Percentiles rank a stretch among this genome's conserved stretches.
Conservation (phyloP, 2,113 vertebrate genomes). For the Lamprologus speciosus region DNA sequence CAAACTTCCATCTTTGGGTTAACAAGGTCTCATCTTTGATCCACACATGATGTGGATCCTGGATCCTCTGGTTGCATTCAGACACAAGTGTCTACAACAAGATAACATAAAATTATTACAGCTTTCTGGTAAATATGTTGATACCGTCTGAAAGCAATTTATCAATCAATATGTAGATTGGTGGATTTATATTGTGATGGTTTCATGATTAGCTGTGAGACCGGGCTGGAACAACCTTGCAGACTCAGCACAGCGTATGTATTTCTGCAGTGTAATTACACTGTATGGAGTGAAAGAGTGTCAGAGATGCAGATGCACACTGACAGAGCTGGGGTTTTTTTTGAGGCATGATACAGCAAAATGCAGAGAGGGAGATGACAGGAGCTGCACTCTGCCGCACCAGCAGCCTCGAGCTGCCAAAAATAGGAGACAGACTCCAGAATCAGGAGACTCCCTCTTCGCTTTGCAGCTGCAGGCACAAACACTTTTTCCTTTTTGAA, state of each 20-base stretch:
- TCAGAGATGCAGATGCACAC: background rate
- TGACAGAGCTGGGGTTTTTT: background rate
- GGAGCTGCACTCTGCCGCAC: conserved; percentile 11
- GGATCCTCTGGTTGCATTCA: background rate
- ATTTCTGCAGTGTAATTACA: background rate
- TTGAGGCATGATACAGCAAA: conserved; percentile 24
- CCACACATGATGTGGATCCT: background rate
- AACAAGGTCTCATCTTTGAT: background rate
- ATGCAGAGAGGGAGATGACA: background rate
- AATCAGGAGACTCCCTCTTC: background rate
- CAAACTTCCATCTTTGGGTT: background rate
- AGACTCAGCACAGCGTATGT: background rate
- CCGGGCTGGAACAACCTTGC: background rate
- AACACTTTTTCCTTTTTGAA: background rate
- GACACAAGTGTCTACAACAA: rapidly evolving
- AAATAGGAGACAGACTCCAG: background rate
- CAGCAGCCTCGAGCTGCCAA: background rate
- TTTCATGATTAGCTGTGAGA: background rate
- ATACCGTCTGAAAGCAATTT: background rate
- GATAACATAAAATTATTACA: background rate
- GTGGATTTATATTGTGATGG: background rate
- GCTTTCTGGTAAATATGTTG: background rate
- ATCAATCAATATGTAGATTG: rapidly evolving
- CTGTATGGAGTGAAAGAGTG: background rate
- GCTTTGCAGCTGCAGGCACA: background rate